Conservation (phyloP, 1,140 invertebrate species). For the Bombus waltoni region DNA sequence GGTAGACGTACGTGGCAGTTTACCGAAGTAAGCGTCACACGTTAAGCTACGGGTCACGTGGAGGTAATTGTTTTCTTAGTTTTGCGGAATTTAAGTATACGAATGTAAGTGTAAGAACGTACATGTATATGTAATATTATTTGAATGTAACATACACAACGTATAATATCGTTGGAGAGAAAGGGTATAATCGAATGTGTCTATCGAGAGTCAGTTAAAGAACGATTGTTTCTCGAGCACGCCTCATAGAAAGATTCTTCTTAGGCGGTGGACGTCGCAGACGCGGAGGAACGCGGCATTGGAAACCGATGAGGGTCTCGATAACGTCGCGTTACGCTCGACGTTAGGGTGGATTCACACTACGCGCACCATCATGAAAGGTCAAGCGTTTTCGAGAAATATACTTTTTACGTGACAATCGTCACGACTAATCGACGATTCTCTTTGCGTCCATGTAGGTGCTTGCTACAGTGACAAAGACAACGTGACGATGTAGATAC, state of each 20-base stretch:
- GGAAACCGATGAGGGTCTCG: conserved; percentile 43
- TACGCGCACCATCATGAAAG: conserved; percentile 24
- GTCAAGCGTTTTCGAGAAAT: conserved; percentile 35
- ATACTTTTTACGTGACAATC: conserved; percentile 43
- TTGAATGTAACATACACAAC: too few relatives aligned
- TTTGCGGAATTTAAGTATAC: background rate
- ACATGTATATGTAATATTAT: too few relatives aligned
- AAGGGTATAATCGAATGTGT: too few relatives aligned
- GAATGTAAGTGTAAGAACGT: too few relatives aligned
- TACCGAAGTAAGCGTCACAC: too few relatives aligned
- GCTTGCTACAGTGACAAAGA: conserved; percentile 17
- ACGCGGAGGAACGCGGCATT: conserved; percentile 43
- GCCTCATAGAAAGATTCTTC: conserved; percentile 27
- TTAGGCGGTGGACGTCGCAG: conserved; percentile 23
- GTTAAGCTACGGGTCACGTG: too few relatives aligned
- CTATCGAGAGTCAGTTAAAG: background rate
- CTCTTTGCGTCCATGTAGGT: conserved; percentile 8
- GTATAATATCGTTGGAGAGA: too few relatives aligned
- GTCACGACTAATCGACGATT: conserved; percentile 22
- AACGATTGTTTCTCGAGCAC: conserved; percentile 41
- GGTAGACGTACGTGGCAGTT: too few relatives aligned
- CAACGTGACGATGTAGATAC: background rate
- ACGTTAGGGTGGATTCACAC: conserved; percentile 25
- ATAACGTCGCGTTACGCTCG: conserved; percentile 45
- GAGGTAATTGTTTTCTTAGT: too few relatives aligned